Percentiles rank a stretch among this genome's conserved stretches.
phyloP scores from a whole-genome alignment of 1,140 invertebrate species.

The Hestina assimilis region DNA sequence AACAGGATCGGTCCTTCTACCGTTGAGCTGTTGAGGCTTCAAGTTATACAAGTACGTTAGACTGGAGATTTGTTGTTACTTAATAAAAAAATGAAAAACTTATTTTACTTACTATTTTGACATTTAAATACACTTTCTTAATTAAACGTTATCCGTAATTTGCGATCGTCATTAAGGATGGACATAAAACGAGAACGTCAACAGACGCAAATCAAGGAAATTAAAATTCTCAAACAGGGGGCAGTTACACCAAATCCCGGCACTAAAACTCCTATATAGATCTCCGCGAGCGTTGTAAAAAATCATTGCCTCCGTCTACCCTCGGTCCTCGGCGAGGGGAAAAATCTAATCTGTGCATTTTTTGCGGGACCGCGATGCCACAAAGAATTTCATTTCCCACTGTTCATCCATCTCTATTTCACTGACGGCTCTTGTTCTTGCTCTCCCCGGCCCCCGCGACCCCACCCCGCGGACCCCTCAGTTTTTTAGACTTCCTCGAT shows the following conservation, averaged over 20 bases:
- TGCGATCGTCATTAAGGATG: conserved; percentile 13
- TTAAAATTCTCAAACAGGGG: conserved; percentile 74
- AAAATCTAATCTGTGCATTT: conserved; percentile 80
- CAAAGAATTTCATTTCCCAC: conserved; percentile 80
- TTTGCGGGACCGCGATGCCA: conserved; percentile 79
- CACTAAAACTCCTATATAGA: conserved; percentile 76
- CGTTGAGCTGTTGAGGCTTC: too few relatives aligned
- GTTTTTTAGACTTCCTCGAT: conserved; percentile 76
- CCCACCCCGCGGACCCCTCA: conserved; percentile 38
- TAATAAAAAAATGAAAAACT: too few relatives aligned
- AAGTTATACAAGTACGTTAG: too few relatives aligned
- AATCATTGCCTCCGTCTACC: conserved; percentile 74
- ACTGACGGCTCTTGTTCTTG: conserved; percentile 77
- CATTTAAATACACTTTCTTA: too few relatives aligned
- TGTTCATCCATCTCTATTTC: conserved; percentile 79
- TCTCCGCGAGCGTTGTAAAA: conserved; percentile 72
- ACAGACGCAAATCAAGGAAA: conserved; percentile 65
- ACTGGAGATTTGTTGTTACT: too few relatives aligned
- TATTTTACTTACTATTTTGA: too few relatives aligned
- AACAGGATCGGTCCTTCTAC: too few relatives aligned
- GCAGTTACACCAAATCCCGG: conserved; percentile 72
- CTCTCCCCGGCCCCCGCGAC: conserved; percentile 34
- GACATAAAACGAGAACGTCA: conserved; percentile 23
- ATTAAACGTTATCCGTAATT: conserved; percentile 6
- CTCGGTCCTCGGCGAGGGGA: conserved; percentile 72